Evolutionary conservation across 2,888 invertebrate species (phyloP), one percentile per base, ranked within the genome.

Genomic region (Willowsia nigromaculata): DNA sequence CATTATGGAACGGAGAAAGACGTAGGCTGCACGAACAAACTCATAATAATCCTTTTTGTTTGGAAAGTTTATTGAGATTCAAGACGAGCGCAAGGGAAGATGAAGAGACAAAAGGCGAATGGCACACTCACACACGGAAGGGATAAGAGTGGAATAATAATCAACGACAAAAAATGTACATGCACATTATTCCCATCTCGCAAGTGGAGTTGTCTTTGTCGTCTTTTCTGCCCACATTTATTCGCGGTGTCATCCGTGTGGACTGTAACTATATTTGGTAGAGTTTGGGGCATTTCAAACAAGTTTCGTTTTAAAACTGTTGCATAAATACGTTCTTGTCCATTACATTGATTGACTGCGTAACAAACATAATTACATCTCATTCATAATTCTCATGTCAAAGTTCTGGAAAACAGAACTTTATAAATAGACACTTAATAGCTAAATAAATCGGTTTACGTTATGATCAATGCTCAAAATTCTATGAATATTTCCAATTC

Each of bases 1-100:
- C 71, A 74, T 74, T 43, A 74, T 4, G 33, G 56, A 56, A 30
- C 11, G 5, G 78, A 43, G 33, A 15, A 59, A 33, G 33, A 65
- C 71, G 71, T 68, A 18, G 18, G 25, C 22, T 74, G 25, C 43
- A 43, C 43, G 43, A 78, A 78, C 18, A 22, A 53, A 78, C 33
- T n/a, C 33, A 56, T 53, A 56, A 78, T 78, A 78, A 78, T 78
- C 56, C 78, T 78, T 78, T 78, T 78, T 33, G 22, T 30, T 53
- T 78, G 78, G 53, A 33, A 33, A 78, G 78, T 53, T 78, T 78
- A 78, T 78, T 78, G 78, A 78, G 78, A 78, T 56, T 78, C 78
- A 56, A 53, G 53, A 78, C 56, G 18, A 78, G 56, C 78, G 22
- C 37, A 18, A 25, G 27, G 56, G 15, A 78, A 47, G 74, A 78